Evolutionary conservation across 2,797 vertebrate genomes (phyloP).

Genomic region (Notoglanidium macrostoma): DNA sequence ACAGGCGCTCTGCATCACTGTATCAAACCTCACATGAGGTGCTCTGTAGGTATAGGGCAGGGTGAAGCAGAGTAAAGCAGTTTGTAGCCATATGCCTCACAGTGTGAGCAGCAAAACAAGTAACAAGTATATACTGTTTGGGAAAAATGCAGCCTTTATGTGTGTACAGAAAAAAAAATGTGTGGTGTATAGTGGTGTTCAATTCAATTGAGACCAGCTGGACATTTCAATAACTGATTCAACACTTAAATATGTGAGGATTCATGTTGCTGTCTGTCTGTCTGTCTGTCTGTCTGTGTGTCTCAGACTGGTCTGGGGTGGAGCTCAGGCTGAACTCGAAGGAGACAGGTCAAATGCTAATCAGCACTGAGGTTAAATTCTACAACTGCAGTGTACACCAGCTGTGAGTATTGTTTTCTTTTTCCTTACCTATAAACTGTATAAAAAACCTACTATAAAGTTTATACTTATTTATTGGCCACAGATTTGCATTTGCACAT

Average conservation of each 20-base stretch:
- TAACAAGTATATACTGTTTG: constrained; percentile 3
- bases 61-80: constrained; percentile 2
- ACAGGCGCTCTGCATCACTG: constrained; percentile 33
- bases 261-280: constrained; percentile 16
- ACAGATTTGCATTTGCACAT: neutral
- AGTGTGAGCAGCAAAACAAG: neutral
- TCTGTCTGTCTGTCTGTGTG: constrained; percentile 19
- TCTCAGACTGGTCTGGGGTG: constrained; percentile 91
- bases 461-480: neutral
- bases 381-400: constrained; percentile 99
- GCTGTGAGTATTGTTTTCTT: constrained; percentile 80
- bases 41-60: constrained; percentile 18
- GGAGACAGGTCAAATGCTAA: constrained; percentile 92
- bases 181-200: neutral
- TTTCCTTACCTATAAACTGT: neutral
- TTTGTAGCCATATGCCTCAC: constrained; percentile 8
- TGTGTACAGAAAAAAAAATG: constrained; percentile 14
- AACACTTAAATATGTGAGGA: neutral
- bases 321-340: constrained; percentile 91
- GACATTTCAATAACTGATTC: neutral
- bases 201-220: neutral
- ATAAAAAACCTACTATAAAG: neutral
- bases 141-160: neutral
- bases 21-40: neutral
- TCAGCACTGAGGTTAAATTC: constrained; percentile 98